Conservation (phyloP, 1,140 invertebrate genomes). For the Asobara japonica region DNA sequence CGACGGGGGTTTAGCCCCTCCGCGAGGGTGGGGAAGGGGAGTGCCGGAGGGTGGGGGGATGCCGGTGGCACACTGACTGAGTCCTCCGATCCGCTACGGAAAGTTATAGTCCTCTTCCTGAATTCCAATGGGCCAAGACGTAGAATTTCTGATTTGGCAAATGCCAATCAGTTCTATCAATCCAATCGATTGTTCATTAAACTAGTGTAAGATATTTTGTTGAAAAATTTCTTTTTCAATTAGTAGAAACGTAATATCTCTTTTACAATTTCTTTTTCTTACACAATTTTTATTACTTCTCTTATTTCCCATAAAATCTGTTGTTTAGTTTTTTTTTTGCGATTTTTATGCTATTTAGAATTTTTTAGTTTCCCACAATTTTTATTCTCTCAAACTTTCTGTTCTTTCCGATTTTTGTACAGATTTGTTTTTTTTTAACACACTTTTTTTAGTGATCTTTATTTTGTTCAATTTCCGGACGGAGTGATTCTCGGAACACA, state of each 20-base stretch:
- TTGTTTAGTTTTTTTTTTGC: too few relatives aligned
- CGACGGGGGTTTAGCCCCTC: constrained; percentile 20
- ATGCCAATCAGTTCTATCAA: background rate
- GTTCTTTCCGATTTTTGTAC: too few relatives aligned
- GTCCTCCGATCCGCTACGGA: constrained; percentile 13
- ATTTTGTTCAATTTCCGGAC: too few relatives aligned
- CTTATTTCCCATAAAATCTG: too few relatives aligned
- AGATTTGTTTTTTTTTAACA: constrained; percentile 7
- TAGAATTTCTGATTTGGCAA: background rate
- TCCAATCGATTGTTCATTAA: background rate
- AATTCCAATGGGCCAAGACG: constrained; percentile 3
- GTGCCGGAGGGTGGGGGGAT: constrained; percentile 24
- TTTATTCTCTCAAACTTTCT: too few relatives aligned
- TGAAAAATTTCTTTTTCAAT: background rate
- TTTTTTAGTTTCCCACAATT: too few relatives aligned
- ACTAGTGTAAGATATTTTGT: background rate
- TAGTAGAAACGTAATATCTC: background rate
- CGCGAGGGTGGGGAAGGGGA: constrained; percentile 17
- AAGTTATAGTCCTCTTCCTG: constrained; percentile 18
- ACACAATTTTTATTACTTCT: background rate
- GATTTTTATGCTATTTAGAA: too few relatives aligned
- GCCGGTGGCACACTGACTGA: constrained; percentile 41
- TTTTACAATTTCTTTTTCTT: background rate
- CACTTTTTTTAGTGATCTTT: too few relatives aligned
- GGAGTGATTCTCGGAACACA: background rate